phyloP scores from a whole-genome alignment of 2,888 invertebrate species.

The Clostera curtula region DNA sequence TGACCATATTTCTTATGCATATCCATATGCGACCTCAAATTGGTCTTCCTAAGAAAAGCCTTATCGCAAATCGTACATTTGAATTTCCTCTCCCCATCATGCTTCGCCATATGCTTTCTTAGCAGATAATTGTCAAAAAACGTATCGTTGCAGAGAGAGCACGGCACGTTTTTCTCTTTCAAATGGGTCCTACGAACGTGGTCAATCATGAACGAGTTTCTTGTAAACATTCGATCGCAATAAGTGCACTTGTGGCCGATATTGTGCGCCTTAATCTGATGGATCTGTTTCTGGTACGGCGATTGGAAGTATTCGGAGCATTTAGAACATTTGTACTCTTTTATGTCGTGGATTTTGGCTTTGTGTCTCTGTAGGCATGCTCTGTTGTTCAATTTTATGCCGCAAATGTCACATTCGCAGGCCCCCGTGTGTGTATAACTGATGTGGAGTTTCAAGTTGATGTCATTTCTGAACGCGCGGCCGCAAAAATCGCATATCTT shows the following conservation, averaged over 20 bases:
- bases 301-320: constrained; percentile 66
- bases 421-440: constrained; percentile 49
- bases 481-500: constrained; percentile 63
- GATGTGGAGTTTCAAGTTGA: constrained; percentile 54
- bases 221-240: constrained; percentile 59
- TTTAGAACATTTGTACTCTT: constrained; percentile 54
- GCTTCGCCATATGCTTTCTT: constrained; percentile 68
- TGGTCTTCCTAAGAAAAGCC: constrained; percentile 73
- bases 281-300: constrained; percentile 67
- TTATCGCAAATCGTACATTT: constrained; percentile 75
- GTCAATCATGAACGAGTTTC: constrained; percentile 63
- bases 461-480: constrained; percentile 43
- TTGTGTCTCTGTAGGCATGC: constrained; percentile 54
- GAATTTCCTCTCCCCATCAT: constrained; percentile 69
- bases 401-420: constrained; percentile 50
- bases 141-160: constrained; percentile 54
- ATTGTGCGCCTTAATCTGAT: constrained; percentile 64
- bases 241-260: constrained; percentile 56
- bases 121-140: constrained; percentile 59
- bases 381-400: constrained; percentile 50
- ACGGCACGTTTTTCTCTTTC: constrained; percentile 59
- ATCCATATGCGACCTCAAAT: constrained; percentile 73
- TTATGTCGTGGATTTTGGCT: constrained; percentile 53
- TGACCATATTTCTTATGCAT: constrained; percentile 65
- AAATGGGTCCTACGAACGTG: constrained; percentile 60